Conservation (phyloP, 2,888 invertebrate genomes). For the Orthosia gracilis region DNA sequence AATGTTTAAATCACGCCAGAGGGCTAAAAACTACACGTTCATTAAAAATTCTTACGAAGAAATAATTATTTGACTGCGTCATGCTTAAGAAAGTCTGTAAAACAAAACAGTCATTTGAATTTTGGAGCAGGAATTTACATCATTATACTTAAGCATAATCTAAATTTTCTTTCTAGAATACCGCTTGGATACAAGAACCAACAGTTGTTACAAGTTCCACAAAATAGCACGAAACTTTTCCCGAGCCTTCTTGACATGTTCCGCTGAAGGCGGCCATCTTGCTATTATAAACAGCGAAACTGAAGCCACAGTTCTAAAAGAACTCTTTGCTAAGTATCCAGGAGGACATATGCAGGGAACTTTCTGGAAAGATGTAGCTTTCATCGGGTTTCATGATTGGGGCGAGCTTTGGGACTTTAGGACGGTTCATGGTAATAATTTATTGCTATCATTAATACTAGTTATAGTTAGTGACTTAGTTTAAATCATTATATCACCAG, state of each 20-base stretch:
- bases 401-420: conserved; percentile 70
- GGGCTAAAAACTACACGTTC: no score
- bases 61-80: not conserved
- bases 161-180: conserved; percentile 69
- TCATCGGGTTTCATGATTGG: conserved; percentile 74
- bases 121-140: not conserved
- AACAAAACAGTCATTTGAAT: not conserved
- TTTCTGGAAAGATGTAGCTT: conserved; percentile 63
- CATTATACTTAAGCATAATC: not conserved
- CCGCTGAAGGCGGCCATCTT: conserved; percentile 78
- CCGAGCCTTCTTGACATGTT: conserved; percentile 74
- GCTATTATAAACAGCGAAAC: conserved; percentile 76
- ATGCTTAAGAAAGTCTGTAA: no score
- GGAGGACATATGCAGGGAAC: conserved; percentile 54
- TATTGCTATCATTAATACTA: not conserved
- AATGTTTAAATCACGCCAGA: no score
- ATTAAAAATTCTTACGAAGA: not conserved
- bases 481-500: no score
- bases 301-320: conserved; percentile 69
- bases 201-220: conserved; percentile 81
- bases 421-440: conserved; percentile 71
- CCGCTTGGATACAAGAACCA: conserved; percentile 68
- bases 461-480: not conserved
- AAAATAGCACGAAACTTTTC: conserved; percentile 70
- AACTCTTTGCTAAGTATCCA: conserved; percentile 68